Conservation (phyloP, 2,888 invertebrate species). For the Diplazon laetatorius region DNA sequence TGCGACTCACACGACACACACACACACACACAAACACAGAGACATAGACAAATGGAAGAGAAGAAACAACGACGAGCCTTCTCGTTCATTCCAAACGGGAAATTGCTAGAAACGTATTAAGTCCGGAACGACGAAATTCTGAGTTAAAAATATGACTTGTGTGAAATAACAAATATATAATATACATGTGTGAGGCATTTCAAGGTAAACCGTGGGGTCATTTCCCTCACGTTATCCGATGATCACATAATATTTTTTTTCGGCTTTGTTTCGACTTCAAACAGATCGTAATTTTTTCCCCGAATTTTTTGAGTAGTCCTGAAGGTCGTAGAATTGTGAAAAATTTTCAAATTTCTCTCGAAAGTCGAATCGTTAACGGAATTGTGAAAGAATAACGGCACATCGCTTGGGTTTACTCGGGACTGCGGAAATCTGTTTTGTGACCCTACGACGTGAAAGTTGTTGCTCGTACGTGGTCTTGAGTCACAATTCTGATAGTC, state of each 20-base stretch:
- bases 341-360: neutral
- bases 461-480: neutral
- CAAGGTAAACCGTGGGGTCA: too few relatives aligned
- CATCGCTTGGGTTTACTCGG: neutral
- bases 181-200: too few relatives aligned
- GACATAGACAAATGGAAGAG: too few relatives aligned
- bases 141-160: neutral
- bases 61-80: slow-evolving; percentile 9
- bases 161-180: neutral
- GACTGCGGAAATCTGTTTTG: slow-evolving; percentile 12
- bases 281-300: too few relatives aligned
- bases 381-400: neutral
- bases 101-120: slow-evolving; percentile 10
- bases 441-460: slow-evolving; percentile 13
- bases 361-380: neutral
- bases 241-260: too few relatives aligned
- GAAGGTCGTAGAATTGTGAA: neutral
- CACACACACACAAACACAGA: too few relatives aligned
- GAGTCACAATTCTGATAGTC: neutral
- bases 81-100: slow-evolving; percentile 14
- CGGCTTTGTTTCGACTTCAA: too few relatives aligned
- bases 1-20: slow-evolving; percentile 11
- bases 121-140: slow-evolving; percentile 1
- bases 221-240: too few relatives aligned
- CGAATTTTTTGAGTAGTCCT: neutral